These are phyloP conservation scores for Galagoides demidoff DNA, from an alignment of 2,797 vertebrate genomes.

Conservation along the genomic window DNA sequence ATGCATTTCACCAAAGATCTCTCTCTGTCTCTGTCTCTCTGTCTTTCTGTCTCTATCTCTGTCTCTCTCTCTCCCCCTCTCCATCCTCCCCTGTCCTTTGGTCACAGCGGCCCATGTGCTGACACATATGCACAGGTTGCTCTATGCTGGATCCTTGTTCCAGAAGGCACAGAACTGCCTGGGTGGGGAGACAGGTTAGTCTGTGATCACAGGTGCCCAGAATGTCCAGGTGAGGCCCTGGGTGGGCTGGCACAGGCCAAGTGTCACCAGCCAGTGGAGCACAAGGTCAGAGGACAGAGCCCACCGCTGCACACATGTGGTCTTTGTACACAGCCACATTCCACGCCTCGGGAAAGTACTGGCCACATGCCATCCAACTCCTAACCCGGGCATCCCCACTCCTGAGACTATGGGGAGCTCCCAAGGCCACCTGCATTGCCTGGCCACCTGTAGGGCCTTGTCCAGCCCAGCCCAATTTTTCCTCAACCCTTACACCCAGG, in stretches of 20 bases:
- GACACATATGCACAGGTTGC: fast-evolving
- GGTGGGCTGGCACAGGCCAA: fast-evolving
- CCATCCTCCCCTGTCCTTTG: fast-evolving
- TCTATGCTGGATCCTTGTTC: too few relatives aligned
- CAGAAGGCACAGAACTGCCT: too few relatives aligned
- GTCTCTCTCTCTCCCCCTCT: fast-evolving
- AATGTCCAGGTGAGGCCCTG: fast-evolving
- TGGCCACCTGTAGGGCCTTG: fast-evolving
- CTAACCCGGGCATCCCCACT: background rate
- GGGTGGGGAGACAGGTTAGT: background rate
- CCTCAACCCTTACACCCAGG: fast-evolving
- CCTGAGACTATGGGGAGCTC: fast-evolving
- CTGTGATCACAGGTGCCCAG: background rate
- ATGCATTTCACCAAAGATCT: background rate
- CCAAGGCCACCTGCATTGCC: fast-evolving
- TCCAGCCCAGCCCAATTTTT: background rate
- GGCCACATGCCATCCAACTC: fast-evolving
- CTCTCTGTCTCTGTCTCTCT: too few relatives aligned
- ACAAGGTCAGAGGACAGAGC: fast-evolving
- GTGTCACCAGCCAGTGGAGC: fast-evolving
- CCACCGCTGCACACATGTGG: fast-evolving
- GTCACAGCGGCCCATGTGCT: background rate
- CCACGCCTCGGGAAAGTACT: fast-evolving
- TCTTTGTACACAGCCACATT: fast-evolving
- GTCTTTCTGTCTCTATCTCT: too few relatives aligned